Evolutionary conservation across 2,888 invertebrate genomes (phyloP).

Genomic region (Phytoseiulus persimilis): DNA sequence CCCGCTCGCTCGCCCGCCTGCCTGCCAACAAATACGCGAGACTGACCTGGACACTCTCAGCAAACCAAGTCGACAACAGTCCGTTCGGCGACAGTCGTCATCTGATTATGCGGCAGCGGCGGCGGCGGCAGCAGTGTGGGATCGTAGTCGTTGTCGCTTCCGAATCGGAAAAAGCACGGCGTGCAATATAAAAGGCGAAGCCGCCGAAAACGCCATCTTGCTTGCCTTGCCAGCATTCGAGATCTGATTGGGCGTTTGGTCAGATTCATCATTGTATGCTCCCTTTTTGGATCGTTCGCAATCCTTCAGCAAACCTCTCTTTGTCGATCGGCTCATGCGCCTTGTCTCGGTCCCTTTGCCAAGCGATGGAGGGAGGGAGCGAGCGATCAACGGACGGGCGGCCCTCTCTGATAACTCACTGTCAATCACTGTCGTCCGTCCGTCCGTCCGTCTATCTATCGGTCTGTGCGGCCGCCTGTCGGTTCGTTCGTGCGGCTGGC

Average conservation of each 20-base stretch:
- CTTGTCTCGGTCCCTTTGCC: not conserved
- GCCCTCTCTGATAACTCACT: conserved; percentile 38
- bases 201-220: not conserved
- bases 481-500: too few relatives aligned
- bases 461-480: not conserved
- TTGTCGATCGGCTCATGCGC: not conserved
- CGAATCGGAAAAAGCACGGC: not conserved
- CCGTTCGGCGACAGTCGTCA: not conserved
- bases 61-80: not conserved
- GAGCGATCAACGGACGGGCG: not conserved
- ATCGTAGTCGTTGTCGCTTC: not conserved
- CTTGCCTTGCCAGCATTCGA: not conserved
- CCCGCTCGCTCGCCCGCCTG: not conserved
- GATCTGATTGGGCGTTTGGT: not conserved
- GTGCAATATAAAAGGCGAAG: not conserved
- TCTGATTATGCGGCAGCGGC: not conserved
- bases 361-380: not conserved
- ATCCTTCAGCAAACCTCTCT: not conserved
- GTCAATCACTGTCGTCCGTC: conserved; percentile 32
- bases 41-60: not conserved
- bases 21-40: not conserved
- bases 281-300: not conserved
- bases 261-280: not conserved
- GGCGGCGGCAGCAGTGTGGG: not conserved
- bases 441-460: not conserved